phyloP scores from a whole-genome alignment of 1,140 invertebrate species.

The Tachypleus tridentatus region DNA sequence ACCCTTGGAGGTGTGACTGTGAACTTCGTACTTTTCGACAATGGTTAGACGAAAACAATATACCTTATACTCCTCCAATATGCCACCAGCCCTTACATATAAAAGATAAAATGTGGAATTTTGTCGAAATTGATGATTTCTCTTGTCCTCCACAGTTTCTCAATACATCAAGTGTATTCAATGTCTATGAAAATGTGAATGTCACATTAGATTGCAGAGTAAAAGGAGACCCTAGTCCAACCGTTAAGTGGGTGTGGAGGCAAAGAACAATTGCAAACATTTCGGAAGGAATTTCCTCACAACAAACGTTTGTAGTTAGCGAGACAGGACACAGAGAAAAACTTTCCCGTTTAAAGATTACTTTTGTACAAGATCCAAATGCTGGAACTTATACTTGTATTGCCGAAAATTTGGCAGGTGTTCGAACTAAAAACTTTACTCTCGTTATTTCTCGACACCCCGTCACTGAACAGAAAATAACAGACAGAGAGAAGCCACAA shows the following conservation, averaged over 20 bases:
- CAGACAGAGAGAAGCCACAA: conserved; percentile 20
- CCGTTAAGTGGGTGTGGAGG: conserved; percentile 75
- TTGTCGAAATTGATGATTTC: conserved; percentile 66
- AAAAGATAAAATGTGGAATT: conserved; percentile 29
- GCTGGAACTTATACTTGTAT: conserved; percentile 73
- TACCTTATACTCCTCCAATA: conserved; percentile 59
- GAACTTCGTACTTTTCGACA: conserved; percentile 62
- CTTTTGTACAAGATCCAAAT: conserved; percentile 75
- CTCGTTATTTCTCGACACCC: conserved; percentile 57
- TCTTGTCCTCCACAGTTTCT: conserved; percentile 73
- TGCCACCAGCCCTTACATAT: conserved; percentile 49
- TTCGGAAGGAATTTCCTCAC: conserved; percentile 50
- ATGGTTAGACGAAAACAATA: conserved; percentile 69
- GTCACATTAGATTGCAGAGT: conserved; percentile 67
- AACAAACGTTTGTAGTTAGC: conserved; percentile 66
- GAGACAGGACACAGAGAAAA: conserved; percentile 53
- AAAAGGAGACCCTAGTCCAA: conserved; percentile 62
- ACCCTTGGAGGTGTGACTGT: conserved; percentile 85
- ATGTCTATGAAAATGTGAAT: conserved; percentile 65
- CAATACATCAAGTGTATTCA: conserved; percentile 53
- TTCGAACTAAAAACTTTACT: conserved; percentile 53
- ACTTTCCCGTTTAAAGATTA: conserved; percentile 61
- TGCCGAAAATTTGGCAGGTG: conserved; percentile 62
- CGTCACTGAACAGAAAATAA: conserved; percentile 51
- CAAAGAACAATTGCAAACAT: conserved; percentile 66